Evolutionary conservation across 2,113 vertebrate species (phyloP).

Genomic region (Tragelaphus buxtoni): DNA sequence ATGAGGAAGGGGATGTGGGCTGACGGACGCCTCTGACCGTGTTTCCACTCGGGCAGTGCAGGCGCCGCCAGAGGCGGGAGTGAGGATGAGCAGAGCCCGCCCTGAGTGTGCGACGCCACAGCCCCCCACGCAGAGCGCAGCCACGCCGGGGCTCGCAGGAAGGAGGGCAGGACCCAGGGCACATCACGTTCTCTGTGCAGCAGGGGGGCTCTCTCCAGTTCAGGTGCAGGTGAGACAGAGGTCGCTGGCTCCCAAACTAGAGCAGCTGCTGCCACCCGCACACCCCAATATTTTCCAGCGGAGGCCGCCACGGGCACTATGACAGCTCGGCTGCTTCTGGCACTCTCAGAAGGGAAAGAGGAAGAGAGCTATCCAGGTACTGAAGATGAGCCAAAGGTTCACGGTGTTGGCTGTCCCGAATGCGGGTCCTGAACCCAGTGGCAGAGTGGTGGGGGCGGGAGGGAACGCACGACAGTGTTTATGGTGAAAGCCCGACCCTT

Average conservation of each 20-base stretch:
- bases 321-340: neutral
- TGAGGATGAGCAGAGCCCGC: fast-evolving
- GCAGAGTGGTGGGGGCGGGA: fast-evolving
- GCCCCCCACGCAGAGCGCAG: neutral
- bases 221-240: neutral
- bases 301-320: neutral
- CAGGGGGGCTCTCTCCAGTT: neutral
- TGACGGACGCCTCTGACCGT: neutral
- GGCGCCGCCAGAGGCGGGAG: fast-evolving
- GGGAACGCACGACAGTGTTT: neutral
- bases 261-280: neutral
- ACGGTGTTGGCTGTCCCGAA: neutral
- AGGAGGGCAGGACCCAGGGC: neutral
- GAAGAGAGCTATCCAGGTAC: neutral
- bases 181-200: fast-evolving
- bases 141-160: fast-evolving
- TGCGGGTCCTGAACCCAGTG: neutral
- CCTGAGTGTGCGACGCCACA: fast-evolving
- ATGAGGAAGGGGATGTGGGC: neutral
- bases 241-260: neutral
- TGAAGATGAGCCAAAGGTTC: fast-evolving
- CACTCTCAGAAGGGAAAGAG: neutral
- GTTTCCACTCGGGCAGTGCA: neutral
- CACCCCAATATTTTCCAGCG: neutral
- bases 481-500: slow-evolving; percentile 48